Percentiles rank a stretch among this genome's conserved stretches.
Evolutionary conservation across 2,888 invertebrate species (phyloP).

Genomic region (Dryadula phaetusa): DNA sequence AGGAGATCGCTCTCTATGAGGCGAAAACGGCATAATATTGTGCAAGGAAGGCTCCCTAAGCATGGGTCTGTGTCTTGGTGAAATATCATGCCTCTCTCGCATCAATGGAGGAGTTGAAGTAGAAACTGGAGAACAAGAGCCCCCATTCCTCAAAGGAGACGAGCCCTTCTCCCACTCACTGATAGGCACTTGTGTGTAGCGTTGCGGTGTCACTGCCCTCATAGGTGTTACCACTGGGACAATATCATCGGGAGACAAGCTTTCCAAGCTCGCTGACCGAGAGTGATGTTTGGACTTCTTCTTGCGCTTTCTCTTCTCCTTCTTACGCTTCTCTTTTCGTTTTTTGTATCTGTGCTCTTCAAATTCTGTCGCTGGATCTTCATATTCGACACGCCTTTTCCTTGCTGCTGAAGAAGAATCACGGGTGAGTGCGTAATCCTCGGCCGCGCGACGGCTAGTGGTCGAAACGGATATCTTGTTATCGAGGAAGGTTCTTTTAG

Average conservation of each 20-base stretch:
- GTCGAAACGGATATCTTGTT: conserved; percentile 79
- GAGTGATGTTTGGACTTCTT: conserved; percentile 89
- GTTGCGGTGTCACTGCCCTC: conserved; percentile 60
- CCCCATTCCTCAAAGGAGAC: conserved; percentile 83
- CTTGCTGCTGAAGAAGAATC: conserved; percentile 71
- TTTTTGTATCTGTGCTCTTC: conserved; percentile 85
- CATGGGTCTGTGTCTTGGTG: conserved; percentile 62
- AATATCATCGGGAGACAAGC: conserved; percentile 84
- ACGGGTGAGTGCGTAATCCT: conserved; percentile 71
- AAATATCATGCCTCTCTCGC: conserved; percentile 55
- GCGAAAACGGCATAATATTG: conserved; percentile 69
- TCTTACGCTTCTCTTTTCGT: conserved; percentile 90
- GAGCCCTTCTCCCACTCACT: conserved; percentile 83
- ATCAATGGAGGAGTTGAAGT: conserved; percentile 83
- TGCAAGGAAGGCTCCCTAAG: conserved; percentile 62
- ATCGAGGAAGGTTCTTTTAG: conserved; percentile 77
- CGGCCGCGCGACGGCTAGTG: conserved; percentile 64
- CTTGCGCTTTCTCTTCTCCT: conserved; percentile 89
- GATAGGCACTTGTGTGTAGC: conserved; percentile 75
- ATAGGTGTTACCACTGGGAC: conserved; percentile 63
- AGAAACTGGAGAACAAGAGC: conserved; percentile 85
- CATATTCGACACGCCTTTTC: conserved; percentile 70
- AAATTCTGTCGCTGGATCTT: conserved; percentile 71
- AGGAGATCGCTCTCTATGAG: conserved; percentile 72
- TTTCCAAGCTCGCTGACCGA: conserved; percentile 88